Conservation (phyloP, 2,888 invertebrate species). For the Synanthedon formicaeformis region DNA sequence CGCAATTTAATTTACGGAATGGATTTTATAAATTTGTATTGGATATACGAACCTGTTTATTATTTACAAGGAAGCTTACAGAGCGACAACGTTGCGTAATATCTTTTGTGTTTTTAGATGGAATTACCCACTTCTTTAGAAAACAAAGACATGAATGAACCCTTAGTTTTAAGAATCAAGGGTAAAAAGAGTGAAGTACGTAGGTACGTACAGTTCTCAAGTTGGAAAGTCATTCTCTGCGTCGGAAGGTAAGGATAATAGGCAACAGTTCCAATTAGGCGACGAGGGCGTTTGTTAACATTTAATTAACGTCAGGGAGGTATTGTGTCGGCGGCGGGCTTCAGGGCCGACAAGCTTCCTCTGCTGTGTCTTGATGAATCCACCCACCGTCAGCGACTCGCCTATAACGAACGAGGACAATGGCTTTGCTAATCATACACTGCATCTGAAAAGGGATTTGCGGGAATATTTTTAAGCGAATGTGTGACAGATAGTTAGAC, state of each 20-base stretch:
- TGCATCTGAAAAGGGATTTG: conserved; percentile 7
- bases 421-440: conserved; percentile 7
- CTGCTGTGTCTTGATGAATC: conserved; percentile 40
- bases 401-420: conserved; percentile 9
- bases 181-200: conserved; percentile 45
- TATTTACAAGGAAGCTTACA: background rate
- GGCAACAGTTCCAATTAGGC: conserved; percentile 70
- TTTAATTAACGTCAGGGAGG: conserved; percentile 67
- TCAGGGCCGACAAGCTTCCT: conserved; percentile 32
- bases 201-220: conserved; percentile 27
- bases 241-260: conserved; percentile 66
- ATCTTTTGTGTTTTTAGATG: background rate
- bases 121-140: background rate
- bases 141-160: background rate
- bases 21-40: background rate
- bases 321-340: conserved; percentile 58
- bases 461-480: too few relatives aligned
- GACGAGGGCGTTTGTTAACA: conserved; percentile 70
- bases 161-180: conserved; percentile 27
- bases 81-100: background rate
- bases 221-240: conserved; percentile 54
- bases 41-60: background rate
- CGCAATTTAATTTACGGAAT: background rate
- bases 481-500: too few relatives aligned
- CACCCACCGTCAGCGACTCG: conserved; percentile 26